These are phyloP conservation scores for Athripsodes cinereus DNA, from an alignment of 2,888 invertebrate species.

Conservation along the genomic window DNA sequence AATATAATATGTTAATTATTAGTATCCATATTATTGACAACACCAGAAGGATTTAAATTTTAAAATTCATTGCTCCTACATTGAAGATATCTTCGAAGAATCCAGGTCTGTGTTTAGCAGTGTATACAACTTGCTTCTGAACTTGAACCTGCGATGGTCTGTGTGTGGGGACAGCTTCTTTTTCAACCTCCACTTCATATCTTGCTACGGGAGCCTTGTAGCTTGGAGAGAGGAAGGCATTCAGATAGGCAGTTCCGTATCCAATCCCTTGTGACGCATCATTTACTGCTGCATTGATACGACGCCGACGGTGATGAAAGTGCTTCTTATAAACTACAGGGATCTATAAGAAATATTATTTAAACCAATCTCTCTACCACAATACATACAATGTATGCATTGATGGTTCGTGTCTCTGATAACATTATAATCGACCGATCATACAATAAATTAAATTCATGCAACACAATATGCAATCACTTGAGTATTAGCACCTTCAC, in stretches of 20 bases:
- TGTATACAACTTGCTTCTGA: conserved; percentile 4
- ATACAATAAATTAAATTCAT: background rate
- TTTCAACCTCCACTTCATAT: background rate
- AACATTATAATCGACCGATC: background rate
- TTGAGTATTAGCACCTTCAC: no score
- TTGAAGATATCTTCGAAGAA: conserved; percentile 59
- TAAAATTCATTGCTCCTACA: conserved; percentile 43
- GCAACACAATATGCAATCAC: no score
- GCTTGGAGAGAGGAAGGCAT: conserved; percentile 12
- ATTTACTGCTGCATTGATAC: no score
- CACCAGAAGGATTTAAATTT: no score
- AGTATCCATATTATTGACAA: no score
- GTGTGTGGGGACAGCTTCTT: background rate
- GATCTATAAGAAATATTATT: background rate
- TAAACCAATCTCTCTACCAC: no score
- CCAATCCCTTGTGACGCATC: background rate
- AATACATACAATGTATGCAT: no score
- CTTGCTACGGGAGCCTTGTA: background rate
- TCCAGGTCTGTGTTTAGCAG: conserved; percentile 26
- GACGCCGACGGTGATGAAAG: no score
- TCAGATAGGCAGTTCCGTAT: conserved; percentile 13
- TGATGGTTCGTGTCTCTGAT: background rate
- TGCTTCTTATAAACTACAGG: conserved; percentile 4
- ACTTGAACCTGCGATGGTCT: background rate
- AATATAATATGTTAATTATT: no score